Base-by-base conservation (phyloP, 2,888 invertebrate species). In the Dynastes grantii region DNA sequence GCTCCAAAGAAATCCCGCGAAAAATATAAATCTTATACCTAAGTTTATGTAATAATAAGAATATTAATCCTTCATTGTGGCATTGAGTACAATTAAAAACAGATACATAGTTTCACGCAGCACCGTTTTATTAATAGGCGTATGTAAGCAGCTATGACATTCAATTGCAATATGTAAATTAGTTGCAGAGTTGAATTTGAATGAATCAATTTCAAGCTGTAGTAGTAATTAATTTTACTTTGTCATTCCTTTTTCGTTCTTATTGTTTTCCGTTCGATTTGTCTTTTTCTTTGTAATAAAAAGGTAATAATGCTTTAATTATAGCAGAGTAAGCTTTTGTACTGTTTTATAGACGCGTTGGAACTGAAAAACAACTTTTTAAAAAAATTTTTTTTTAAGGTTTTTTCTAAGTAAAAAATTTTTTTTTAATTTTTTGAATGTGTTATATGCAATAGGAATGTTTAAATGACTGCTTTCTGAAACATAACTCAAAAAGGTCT, bases 101-200 rank as follows among this genome's bases (percentile, higher is more conserved):
- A 16, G n/a, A 22, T 2, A 22, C 16, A 58, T 58, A 58, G 55
- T 58, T 58, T 22, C 13, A 22, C 22, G 55, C 22, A 22, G 9
- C 3, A 58, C 16, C 16, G 22, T 58, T 58, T 58, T 58, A 58
- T 58, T 58, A 58, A 58, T 58, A 58, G 55, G 55, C 53, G 53
- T 53, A 53, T 53, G 16, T 58, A 58, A 22, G 6, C 22, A 55
- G 9, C 55, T 58, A 22, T 58, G 22, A 58, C 55, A 58, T 58
- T 58, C 3, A 8, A 22, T 22, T 58, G 55, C 55, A 22, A 22
- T 22, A 58, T 58, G 55, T 22, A 58, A 58, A 58, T 58, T 58
- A 27, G 55, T 22, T 22, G 55, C 55, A 58, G 4, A 16, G 55
- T 58, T 58, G 55, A 16, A 58, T 58, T 58, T 58, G 22, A 58